Base-by-base conservation (phyloP, 53 echinoderm and acorn worm species). In the Echinarachnius parma region DNA sequence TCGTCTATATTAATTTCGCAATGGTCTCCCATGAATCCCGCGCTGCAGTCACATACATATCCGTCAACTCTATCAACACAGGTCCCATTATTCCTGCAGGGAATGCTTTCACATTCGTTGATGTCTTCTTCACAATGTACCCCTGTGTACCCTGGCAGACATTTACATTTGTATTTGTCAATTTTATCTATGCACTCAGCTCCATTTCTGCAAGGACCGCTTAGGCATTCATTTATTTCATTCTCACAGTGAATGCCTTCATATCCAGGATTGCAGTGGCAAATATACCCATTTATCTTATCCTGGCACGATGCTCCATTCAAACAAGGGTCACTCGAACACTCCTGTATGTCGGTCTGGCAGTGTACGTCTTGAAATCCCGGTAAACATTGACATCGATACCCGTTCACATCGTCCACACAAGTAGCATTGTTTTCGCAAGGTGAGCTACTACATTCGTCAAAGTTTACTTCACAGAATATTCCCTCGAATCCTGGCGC, bases 361-460 rank as follows among this genome's bases (percentile, higher is more conserved):
- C 89, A 89, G 21, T 65, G 14, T 46, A 24, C 19, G 21, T 76
- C 80, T 3, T 58, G 29, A 31, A 68, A 84, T 20, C 84, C 89
- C 4, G 31, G 34, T 10, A 26, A 33, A 32, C 84, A 89, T 0
- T 75, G 23, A 28, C 63, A 62, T 15, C 29, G 28, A 5, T 75
- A 64, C 14, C 80, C 66, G 25, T 80, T 46, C 8, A 59, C 53
- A 2, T 23, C 31, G 21, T 77, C 82, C 20, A 77, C 32, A 55
- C 86, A 86, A 1, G 61, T 42, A 0, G 66, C 86, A 23, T 77
- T 67, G 37, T 88, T 84, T 47, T 61, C 16, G 39, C 86, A 86
- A 0, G 81, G 86, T 16, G 60, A 39, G 19, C 50, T 59, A 3
- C 23, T 13, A 48, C 81, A 81, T 28, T 81, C 50, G 34, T 77